Evolutionary conservation across 1,140 invertebrate genomes (phyloP).

Genomic region (Diplogasteroides magnus): DNA sequence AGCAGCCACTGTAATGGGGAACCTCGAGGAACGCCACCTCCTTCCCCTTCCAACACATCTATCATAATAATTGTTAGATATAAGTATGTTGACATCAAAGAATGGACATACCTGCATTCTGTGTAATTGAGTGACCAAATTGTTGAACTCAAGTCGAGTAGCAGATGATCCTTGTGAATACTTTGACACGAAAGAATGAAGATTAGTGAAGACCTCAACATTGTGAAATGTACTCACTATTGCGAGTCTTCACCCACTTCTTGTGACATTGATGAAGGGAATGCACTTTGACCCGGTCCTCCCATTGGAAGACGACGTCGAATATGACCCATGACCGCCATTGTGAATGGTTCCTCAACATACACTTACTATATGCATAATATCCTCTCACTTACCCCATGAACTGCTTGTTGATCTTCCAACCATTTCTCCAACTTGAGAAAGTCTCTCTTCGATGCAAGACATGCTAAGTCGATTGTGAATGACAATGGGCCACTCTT

Average conservation of each 20-base stretch:
- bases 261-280: neutral
- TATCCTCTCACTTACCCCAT: constrained; percentile 54
- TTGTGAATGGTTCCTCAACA: constrained; percentile 11
- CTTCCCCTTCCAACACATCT: too few relatives aligned
- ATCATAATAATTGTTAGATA: too few relatives aligned
- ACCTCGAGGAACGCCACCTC: too few relatives aligned
- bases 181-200: neutral
- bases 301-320: constrained; percentile 14
- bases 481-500: constrained; percentile 84
- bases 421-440: constrained; percentile 97
- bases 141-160: neutral
- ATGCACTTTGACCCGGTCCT: neutral
- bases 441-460: constrained; percentile 89
- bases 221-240: neutral
- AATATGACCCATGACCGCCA: constrained; percentile 1
- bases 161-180: neutral
- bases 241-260: neutral
- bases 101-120: constrained; percentile 3
- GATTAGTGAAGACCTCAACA: constrained; percentile 3
- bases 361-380: neutral
- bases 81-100: neutral
- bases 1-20: too few relatives aligned
- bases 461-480: constrained; percentile 90
- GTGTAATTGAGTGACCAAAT: neutral
- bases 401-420: constrained; percentile 87